Conservation (phyloP, 2,797 vertebrate genomes). For the Linurgus olivaceus region DNA sequence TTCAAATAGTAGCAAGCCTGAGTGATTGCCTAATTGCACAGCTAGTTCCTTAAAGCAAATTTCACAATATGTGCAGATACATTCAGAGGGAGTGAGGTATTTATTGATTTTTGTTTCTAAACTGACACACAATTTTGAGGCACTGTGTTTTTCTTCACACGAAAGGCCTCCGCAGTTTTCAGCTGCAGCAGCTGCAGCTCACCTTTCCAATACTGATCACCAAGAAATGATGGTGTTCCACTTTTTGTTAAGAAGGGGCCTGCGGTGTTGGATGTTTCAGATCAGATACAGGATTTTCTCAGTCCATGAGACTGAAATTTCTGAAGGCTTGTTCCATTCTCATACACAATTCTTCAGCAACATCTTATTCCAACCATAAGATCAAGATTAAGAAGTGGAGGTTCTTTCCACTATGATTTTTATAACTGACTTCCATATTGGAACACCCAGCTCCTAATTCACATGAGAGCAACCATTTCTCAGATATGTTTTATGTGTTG, state of each 20-base stretch:
- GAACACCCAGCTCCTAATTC: not conserved
- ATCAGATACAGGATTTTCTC: not conserved
- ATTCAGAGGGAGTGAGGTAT: not conserved
- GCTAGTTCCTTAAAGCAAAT: not conserved
- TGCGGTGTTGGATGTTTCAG: not conserved
- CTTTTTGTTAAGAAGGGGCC: not conserved
- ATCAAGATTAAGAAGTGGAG: not conserved
- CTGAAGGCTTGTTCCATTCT: not conserved
- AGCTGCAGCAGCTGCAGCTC: not conserved
- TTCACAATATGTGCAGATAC: not conserved
- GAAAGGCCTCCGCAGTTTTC: not conserved
- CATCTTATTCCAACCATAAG: not conserved
- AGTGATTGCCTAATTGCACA: not conserved
- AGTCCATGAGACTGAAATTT: not conserved
- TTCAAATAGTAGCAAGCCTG: not conserved
- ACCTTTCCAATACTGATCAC: not conserved
- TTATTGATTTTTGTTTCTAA: not conserved
- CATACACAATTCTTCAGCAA: not conserved
- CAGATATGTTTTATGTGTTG: not conserved
- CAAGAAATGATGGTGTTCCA: not conserved
- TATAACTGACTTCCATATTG: not conserved
- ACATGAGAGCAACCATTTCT: not conserved
- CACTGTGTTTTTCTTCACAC: rapidly evolving
- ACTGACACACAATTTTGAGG: not conserved
- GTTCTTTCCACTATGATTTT: not conserved